Percentiles rank a stretch among this genome's conserved stretches.
phyloP scores from a whole-genome alignment of 2,888 invertebrate species.

The Corbicula japonica region DNA sequence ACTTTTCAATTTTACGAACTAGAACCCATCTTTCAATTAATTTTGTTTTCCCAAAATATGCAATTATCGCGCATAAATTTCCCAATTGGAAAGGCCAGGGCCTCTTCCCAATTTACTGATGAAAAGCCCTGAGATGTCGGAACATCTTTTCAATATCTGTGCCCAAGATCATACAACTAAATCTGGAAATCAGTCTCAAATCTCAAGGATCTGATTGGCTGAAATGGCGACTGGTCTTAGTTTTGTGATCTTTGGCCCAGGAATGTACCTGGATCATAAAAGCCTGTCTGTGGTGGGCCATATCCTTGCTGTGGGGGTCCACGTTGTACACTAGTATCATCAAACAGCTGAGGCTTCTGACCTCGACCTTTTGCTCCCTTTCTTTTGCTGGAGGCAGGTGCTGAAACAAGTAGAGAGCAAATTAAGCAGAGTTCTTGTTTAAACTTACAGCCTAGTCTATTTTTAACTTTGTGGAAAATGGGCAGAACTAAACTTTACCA shows the following conservation, averaged over 20 bases:
- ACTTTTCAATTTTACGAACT: too few species aligned
- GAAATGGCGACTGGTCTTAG: not conserved
- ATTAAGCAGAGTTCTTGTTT: too few species aligned
- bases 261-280: constrained; percentile 50
- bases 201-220: not conserved
- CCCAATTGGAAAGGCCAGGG: too few species aligned
- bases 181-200: not conserved
- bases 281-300: constrained; percentile 56
- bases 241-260: not conserved
- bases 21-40: too few species aligned
- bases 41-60: too few species aligned
- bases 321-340: constrained; percentile 81
- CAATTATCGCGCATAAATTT: too few species aligned
- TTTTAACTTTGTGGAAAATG: too few species aligned
- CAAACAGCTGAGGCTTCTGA: constrained; percentile 82
- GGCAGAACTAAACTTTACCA: too few species aligned
- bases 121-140: not conserved
- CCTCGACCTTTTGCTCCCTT: constrained; percentile 58
- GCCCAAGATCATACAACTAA: not conserved
- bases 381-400: constrained; percentile 70
- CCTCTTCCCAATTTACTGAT: not conserved
- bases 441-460: too few species aligned
- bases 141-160: not conserved
- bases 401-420: too few species aligned
- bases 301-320: constrained; percentile 62